These are phyloP conservation scores for Myrmecobius fasciatus DNA, from an alignment of 2,113 vertebrate genomes.

Conservation along the genomic window DNA sequence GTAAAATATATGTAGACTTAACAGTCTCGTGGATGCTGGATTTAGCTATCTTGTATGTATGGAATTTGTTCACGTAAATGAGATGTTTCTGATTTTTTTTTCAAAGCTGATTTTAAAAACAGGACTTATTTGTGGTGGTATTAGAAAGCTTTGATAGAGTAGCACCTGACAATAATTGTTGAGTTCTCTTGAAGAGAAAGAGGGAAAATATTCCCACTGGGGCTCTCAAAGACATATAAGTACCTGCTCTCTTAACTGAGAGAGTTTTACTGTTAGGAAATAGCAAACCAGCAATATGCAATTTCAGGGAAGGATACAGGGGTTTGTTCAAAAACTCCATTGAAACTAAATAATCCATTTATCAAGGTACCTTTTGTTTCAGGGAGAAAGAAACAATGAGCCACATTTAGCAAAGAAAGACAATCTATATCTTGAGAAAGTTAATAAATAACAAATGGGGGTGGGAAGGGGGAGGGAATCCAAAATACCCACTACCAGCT, in stretches of 20 bases:
- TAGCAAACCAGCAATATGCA: not conserved
- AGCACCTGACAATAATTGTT: not conserved
- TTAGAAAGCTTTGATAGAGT: not conserved
- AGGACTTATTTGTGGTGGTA: not conserved
- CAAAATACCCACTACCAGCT: not conserved
- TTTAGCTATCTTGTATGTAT: not conserved
- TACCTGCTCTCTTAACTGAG: not conserved
- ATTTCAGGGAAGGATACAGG: conserved; percentile 17
- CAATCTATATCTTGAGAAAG: conserved; percentile 21
- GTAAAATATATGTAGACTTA: not conserved
- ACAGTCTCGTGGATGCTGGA: not conserved
- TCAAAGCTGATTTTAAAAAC: not conserved
- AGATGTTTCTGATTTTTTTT: not conserved
- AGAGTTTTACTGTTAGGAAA: not conserved
- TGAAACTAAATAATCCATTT: conserved; percentile 62
- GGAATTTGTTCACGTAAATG: not conserved
- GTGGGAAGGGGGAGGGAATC: not conserved
- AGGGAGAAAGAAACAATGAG: conserved; percentile 18
- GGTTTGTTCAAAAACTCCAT: not conserved
- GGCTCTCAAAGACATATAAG: not conserved
- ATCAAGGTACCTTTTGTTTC: conserved; percentile 72
- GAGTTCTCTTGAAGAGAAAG: not conserved
- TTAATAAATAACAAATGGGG: conserved; percentile 55
- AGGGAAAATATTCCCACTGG: not conserved
- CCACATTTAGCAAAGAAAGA: conserved; percentile 45